Base-by-base conservation (phyloP, 1,140 invertebrate species). In the Chymomyza costata region DNA sequence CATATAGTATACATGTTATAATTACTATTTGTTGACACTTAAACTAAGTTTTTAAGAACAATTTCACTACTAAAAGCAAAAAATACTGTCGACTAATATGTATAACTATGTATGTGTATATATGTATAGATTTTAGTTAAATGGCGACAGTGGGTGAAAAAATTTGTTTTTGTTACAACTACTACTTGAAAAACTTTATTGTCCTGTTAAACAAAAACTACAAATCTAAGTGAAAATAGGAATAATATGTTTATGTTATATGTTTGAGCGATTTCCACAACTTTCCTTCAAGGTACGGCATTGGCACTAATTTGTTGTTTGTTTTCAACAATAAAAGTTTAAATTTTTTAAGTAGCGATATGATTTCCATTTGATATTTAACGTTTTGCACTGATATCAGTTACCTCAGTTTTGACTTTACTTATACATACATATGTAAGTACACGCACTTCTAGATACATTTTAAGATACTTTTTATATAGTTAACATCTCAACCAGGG, bases 381-480 rank as follows among this genome's bases (percentile, higher is more conserved):
- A 58, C 41, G 68, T 55, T 67, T 76, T 76, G 71, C 71, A 76
- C 73, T 78, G 66, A 51, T 51, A 78, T 76, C 66, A 76, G 71
- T 78, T 76, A 78, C 57, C 69, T 67, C 47, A 63, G 38, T 40
- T 8, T 13, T 25, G 21, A 5, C 8, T 25, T 31, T 52, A 48
- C 40, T 53, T 64, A 46, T 59, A 51, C 21, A 54, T 45, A 34
- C 21, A 58, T 54, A 58, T 48, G 35, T 62, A 35, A 31, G 32
- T 32, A 41, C 44, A 54, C 37, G 44, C 37, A 51, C 35, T n/a
- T 43, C 21, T 48, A 11, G 68, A 43, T 62, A 65, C 21, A 54
- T n/a, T n/a, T n/a, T n/a, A n/a, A n/a, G 48, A 59, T 59, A 66
- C 48, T 46, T 69, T 39, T 45, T 45, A n/a, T n/a, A n/a, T 25